phyloP scores from a whole-genome alignment of 2,888 invertebrate species.

The Ormyrus rosae region DNA sequence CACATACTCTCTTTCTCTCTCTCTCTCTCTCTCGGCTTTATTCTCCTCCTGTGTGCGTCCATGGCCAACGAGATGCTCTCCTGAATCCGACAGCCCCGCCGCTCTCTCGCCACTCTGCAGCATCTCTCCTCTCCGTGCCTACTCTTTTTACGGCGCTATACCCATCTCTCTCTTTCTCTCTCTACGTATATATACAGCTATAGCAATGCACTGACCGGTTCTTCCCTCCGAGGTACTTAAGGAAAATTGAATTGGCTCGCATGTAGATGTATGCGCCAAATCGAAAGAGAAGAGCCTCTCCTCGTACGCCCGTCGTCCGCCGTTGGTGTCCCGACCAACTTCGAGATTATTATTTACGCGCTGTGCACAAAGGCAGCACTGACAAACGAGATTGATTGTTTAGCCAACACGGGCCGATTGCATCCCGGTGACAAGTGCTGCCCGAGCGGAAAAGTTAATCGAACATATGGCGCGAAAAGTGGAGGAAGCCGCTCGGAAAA shows the following conservation, averaged over 20 bases:
- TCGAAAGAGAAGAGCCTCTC: slow-evolving; percentile 15
- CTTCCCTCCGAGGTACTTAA: slow-evolving; percentile 51
- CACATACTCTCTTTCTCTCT: slow-evolving; percentile 46
- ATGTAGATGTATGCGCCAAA: slow-evolving; percentile 30
- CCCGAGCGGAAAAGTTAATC: slow-evolving; percentile 42
- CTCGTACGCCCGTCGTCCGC: neutral
- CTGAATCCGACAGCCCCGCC: slow-evolving; percentile 63
- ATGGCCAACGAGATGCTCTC: slow-evolving; percentile 66
- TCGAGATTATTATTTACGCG: too few species aligned
- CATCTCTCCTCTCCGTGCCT: too few species aligned
- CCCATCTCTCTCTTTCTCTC: too few species aligned
- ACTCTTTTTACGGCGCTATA: too few species aligned
- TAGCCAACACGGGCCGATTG: slow-evolving; percentile 6
- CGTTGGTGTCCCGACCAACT: too few species aligned
- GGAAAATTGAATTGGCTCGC: slow-evolving; percentile 35
- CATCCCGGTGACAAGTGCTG: neutral
- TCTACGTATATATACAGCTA: neutral
- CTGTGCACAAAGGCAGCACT: neutral
- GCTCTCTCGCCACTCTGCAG: slow-evolving; percentile 39
- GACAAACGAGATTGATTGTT: slow-evolving; percentile 8
- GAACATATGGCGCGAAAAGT: slow-evolving; percentile 24
- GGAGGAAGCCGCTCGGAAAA: slow-evolving; percentile 16
- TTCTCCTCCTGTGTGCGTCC: slow-evolving; percentile 56
- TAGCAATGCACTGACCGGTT: slow-evolving; percentile 52
- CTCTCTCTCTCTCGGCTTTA: slow-evolving; percentile 43